phyloP scores from a whole-genome alignment of 2,797 vertebrate species.

The Limosa lapponica region DNA sequence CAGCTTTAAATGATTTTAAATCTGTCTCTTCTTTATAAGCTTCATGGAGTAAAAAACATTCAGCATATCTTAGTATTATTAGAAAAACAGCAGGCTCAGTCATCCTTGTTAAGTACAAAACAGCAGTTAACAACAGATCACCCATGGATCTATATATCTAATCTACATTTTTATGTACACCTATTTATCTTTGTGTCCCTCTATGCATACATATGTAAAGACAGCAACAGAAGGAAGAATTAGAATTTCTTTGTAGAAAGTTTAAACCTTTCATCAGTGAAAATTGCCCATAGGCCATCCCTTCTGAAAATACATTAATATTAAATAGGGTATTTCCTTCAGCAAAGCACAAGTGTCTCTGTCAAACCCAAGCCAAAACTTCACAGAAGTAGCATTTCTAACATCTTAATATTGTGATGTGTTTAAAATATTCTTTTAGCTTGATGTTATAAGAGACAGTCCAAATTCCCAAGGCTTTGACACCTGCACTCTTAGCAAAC shows the following conservation, averaged over 20 bases:
- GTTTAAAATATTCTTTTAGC: slow-evolving; percentile 72
- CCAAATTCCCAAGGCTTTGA: slow-evolving; percentile 76
- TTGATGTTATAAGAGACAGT: slow-evolving; percentile 67
- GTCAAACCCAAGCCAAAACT: background rate
- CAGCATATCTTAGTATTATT: background rate
- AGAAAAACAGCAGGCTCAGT: background rate
- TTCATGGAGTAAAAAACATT: background rate
- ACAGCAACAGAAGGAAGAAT: background rate
- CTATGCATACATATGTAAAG: background rate
- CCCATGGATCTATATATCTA: background rate
- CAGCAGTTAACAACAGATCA: background rate
- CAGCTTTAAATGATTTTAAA: background rate
- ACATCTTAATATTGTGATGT: slow-evolving; percentile 34
- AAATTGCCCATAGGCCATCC: background rate
- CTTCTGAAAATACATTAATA: background rate
- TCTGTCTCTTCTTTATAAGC: background rate
- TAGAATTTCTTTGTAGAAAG: background rate
- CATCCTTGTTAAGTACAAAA: background rate
- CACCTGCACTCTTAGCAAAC: slow-evolving; percentile 78
- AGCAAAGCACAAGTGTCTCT: background rate
- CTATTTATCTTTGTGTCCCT: slow-evolving; percentile 34
- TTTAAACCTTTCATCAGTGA: background rate
- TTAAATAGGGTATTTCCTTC: background rate
- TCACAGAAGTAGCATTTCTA: slow-evolving; percentile 2
- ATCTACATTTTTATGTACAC: slow-evolving; percentile 35